These are phyloP conservation scores for Scomber scombrus DNA, from an alignment of 2,113 vertebrate species.

Conservation along the genomic window DNA sequence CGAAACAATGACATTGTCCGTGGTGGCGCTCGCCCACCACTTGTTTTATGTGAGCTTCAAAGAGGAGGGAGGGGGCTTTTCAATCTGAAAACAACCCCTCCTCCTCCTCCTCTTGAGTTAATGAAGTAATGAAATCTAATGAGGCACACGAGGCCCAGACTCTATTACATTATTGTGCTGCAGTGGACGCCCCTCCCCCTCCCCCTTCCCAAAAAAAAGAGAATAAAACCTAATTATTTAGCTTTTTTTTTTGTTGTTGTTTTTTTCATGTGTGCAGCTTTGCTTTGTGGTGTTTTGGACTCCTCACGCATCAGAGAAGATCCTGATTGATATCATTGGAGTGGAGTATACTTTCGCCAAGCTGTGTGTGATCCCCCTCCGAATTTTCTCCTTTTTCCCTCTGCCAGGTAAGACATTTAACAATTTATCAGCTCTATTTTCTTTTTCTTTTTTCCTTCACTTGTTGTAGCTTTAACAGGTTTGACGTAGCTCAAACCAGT, in stretches of 20 bases:
- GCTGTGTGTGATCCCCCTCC: slow-evolving; percentile 92
- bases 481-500: slow-evolving; percentile 12
- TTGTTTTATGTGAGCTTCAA: slow-evolving; percentile 63
- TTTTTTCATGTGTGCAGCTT: slow-evolving; percentile 82
- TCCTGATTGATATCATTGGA: slow-evolving; percentile 95
- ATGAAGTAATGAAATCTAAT: slow-evolving; percentile 63
- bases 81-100: slow-evolving; percentile 29
- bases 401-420: slow-evolving; percentile 89
- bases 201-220: background rate
- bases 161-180: slow-evolving; percentile 34
- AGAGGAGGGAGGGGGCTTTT: slow-evolving; percentile 25
- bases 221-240: slow-evolving; percentile 49
- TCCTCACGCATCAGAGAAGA: slow-evolving; percentile 94
- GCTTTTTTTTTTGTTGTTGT: slow-evolving; percentile 31
- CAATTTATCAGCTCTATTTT: too few relatives aligned
- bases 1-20: slow-evolving; percentile 53
- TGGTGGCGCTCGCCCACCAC: background rate
- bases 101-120: slow-evolving; percentile 25
- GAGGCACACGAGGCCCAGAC: background rate
- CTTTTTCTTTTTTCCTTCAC: slow-evolving; percentile 8
- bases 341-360: slow-evolving; percentile 93
- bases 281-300: slow-evolving; percentile 99
- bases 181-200: background rate
- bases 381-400: slow-evolving; percentile 98
- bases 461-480: slow-evolving; percentile 24